Conservation (phyloP, 2,888 invertebrate genomes). For the Lycaena phlaeas region DNA sequence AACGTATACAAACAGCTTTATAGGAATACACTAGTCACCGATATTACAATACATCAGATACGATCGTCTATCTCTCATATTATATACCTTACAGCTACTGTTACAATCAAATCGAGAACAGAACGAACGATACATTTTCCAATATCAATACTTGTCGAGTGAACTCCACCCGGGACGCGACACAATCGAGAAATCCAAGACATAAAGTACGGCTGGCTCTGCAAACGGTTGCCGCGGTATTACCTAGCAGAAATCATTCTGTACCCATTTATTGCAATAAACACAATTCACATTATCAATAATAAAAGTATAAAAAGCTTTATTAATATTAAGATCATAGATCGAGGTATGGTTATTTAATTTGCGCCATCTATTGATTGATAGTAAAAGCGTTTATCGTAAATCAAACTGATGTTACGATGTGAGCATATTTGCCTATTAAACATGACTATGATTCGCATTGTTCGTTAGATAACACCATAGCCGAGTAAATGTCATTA, state of each 20-base stretch:
- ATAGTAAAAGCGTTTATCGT: slow-evolving; percentile 1
- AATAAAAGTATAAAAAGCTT: slow-evolving; percentile 8
- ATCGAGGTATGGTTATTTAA: slow-evolving; percentile 3
- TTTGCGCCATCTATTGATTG: slow-evolving; percentile 1
- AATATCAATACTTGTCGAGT: slow-evolving; percentile 2
- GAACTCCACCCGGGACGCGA: slow-evolving; percentile 2
- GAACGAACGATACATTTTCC: slow-evolving; percentile 5
- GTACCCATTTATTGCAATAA: not conserved
- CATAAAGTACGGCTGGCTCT: not conserved
- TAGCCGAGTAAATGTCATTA: slow-evolving; percentile 5
- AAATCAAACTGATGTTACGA: no score
- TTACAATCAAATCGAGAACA: slow-evolving; percentile 4
- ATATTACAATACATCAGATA: slow-evolving; percentile 15
- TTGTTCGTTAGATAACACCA: not conserved
- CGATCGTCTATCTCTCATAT: slow-evolving; percentile 8
- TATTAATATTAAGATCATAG: slow-evolving; percentile 4
- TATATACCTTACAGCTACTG: slow-evolving; percentile 9
- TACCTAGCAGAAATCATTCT: not conserved
- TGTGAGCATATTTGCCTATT: no score
- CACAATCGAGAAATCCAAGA: slow-evolving; percentile 1
- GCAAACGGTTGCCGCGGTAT: not conserved
- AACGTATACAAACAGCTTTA: slow-evolving; percentile 22
- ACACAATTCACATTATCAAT: not conserved
- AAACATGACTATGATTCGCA: no score
- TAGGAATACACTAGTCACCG: slow-evolving; percentile 19